Conservation (phyloP, 2,888 invertebrate species). For the Sericinus montela region DNA sequence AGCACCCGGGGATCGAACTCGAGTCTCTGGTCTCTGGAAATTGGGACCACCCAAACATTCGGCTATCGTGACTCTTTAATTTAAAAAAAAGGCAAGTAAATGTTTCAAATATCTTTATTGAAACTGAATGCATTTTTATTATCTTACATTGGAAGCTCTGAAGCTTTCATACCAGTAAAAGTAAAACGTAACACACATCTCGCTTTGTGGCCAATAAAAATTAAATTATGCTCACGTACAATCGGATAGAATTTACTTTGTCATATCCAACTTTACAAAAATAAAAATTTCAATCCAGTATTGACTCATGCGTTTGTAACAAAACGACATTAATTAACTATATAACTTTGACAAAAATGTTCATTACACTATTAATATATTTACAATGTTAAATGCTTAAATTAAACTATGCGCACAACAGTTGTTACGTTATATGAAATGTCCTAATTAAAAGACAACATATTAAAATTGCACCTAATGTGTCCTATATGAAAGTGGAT, state of each 20-base stretch:
- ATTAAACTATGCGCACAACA: constrained; percentile 1
- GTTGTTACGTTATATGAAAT: background rate
- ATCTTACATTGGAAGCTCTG: constrained; percentile 34
- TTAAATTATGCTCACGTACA: constrained; percentile 4
- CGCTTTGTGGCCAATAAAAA: constrained; percentile 5
- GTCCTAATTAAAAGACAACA: background rate
- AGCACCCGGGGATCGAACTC: too few relatives aligned
- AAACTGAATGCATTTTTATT: constrained; percentile 46
- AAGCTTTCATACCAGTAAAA: constrained; percentile 19
- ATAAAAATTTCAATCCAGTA: background rate
- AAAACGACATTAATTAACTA: constrained; percentile 1
- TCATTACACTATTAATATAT: constrained; percentile 1
- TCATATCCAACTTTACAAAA: background rate
- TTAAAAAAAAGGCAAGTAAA: background rate
- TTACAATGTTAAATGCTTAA: constrained; percentile 13
- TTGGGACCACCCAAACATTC: too few relatives aligned
- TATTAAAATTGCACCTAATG: constrained; percentile 3
- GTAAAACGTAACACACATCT: constrained; percentile 14
- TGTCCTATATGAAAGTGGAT: background rate
- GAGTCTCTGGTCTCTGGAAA: too few relatives aligned
- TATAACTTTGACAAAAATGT: background rate
- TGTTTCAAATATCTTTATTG: constrained; percentile 51
- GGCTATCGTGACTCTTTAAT: too few relatives aligned
- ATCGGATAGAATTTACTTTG: background rate
- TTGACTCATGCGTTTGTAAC: background rate